These are phyloP conservation scores for Semaprochilodus insignis DNA, from an alignment of 2,797 vertebrate genomes.

Conservation along the genomic window DNA sequence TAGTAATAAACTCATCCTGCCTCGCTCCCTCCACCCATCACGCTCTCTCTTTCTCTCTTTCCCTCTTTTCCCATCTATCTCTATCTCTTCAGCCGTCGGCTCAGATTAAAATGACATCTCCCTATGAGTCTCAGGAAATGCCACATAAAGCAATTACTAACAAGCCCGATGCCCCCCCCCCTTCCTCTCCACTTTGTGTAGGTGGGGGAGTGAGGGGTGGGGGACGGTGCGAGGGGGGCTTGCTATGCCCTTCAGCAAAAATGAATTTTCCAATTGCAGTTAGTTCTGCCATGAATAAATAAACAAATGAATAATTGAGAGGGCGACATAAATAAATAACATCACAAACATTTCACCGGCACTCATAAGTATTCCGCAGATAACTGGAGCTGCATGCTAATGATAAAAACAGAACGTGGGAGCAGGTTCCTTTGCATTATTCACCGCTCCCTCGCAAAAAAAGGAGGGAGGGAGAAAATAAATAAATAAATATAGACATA, in stretches of 20 bases:
- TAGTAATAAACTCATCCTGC: constrained; percentile 51
- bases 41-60: constrained; percentile 51
- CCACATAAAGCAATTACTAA: constrained; percentile 81
- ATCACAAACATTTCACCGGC: constrained; percentile 84
- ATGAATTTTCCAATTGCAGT: constrained; percentile 88
- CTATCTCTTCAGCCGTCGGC: constrained; percentile 64
- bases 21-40: constrained; percentile 49
- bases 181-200: constrained; percentile 57
- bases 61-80: constrained; percentile 53
- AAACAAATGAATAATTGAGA: constrained; percentile 90
- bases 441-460: constrained; percentile 62
- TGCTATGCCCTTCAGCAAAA: constrained; percentile 85
- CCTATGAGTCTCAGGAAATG: constrained; percentile 72
- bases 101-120: constrained; percentile 75
- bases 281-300: constrained; percentile 88
- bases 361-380: constrained; percentile 84
- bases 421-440: constrained; percentile 80
- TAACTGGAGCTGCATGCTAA: constrained; percentile 81
- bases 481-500: constrained; percentile 66
- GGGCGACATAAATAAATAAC: constrained; percentile 89
- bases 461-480: constrained; percentile 25
- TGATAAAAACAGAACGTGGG: constrained; percentile 81
- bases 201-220: constrained; percentile 53
- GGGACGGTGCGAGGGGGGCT: constrained; percentile 60
- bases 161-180: constrained; percentile 71